Evolutionary conservation across 2,113 vertebrate species (phyloP).

Genomic region (Carassius carassius): DNA sequence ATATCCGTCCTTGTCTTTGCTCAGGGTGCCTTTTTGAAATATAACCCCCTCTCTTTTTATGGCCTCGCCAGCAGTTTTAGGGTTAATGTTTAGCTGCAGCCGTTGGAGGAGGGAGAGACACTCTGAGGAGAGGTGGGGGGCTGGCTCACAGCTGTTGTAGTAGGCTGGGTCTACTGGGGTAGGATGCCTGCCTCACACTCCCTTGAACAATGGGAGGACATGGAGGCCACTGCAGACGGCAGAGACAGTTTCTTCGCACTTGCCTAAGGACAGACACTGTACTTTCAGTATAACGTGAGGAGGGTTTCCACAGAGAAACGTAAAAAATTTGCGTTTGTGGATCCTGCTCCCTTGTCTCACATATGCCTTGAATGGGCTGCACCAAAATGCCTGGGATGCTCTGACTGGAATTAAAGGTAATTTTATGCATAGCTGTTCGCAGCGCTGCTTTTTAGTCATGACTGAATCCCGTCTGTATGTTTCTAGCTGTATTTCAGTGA

Average conservation of each 20-base stretch:
- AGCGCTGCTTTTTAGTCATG: not conserved
- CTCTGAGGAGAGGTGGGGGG: slow-evolving; percentile 70
- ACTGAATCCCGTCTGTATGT: not conserved
- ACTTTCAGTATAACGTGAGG: slow-evolving; percentile 39
- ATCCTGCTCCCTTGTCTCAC: slow-evolving; percentile 49
- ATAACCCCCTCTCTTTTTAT: slow-evolving; percentile 62
- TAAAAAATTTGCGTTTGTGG: slow-evolving; percentile 2
- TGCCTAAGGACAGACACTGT: slow-evolving; percentile 61
- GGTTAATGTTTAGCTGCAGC: slow-evolving; percentile 77
- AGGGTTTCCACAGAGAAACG: slow-evolving; percentile 44
- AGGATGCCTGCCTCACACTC: slow-evolving; percentile 70
- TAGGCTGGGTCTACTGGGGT: slow-evolving; percentile 71
- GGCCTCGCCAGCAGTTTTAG: slow-evolving; percentile 69
- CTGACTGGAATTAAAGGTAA: slow-evolving; percentile 66
- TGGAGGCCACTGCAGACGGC: slow-evolving; percentile 70
- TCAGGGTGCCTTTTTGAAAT: slow-evolving; percentile 63
- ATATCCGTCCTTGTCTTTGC: slow-evolving; percentile 71
- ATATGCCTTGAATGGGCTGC: slow-evolving; percentile 51
- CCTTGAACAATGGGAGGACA: slow-evolving; percentile 76
- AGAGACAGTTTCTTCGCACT: slow-evolving; percentile 58
- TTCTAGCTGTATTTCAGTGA: not conserved
- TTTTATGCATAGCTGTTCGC: not conserved
- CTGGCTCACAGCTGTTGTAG: slow-evolving; percentile 79
- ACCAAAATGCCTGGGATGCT: slow-evolving; percentile 53
- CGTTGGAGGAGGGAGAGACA: slow-evolving; percentile 57